Evolutionary conservation across 1,140 invertebrate species (phyloP).

Genomic region (Stegodyphus dumicola): DNA sequence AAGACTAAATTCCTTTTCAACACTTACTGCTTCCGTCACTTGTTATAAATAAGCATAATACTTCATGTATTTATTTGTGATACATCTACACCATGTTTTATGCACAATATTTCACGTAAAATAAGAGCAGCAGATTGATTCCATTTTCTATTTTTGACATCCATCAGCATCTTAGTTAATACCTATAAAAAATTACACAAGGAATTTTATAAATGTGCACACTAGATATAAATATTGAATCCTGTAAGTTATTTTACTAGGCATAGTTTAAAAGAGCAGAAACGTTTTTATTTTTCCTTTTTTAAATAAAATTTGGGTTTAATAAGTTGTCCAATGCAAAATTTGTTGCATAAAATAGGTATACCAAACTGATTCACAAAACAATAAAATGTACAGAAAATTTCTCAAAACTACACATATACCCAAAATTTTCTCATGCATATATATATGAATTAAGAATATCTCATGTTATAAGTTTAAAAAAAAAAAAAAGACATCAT

Average conservation of each 20-base stretch:
- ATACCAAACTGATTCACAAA: not conserved
- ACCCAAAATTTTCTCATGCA: too few relatives aligned
- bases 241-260: not conserved
- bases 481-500: too few relatives aligned
- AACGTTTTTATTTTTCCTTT: not conserved
- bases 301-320: not conserved
- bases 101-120: slow-evolving; percentile 32
- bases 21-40: too few relatives aligned
- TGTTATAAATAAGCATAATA: too few relatives aligned
- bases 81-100: not conserved
- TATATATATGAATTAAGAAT: too few relatives aligned
- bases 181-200: slow-evolving; percentile 1
- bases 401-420: too few relatives aligned
- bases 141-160: slow-evolving; percentile 28
- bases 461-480: too few relatives aligned
- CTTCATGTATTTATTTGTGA: too few relatives aligned
- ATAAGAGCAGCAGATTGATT: slow-evolving; percentile 42
- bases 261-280: not conserved
- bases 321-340: too few relatives aligned
- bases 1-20: too few relatives aligned
- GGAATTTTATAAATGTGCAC: too few relatives aligned
- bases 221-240: not conserved
- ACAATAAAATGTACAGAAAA: not conserved
- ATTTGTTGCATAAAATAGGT: not conserved
- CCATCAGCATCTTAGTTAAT: slow-evolving; percentile 33